A percentile compares a stretch with the other conserved stretches of the same genome.
Evolutionary conservation across 2,888 invertebrate genomes (phyloP).

Genomic region (Hypolimnas misippus): DNA sequence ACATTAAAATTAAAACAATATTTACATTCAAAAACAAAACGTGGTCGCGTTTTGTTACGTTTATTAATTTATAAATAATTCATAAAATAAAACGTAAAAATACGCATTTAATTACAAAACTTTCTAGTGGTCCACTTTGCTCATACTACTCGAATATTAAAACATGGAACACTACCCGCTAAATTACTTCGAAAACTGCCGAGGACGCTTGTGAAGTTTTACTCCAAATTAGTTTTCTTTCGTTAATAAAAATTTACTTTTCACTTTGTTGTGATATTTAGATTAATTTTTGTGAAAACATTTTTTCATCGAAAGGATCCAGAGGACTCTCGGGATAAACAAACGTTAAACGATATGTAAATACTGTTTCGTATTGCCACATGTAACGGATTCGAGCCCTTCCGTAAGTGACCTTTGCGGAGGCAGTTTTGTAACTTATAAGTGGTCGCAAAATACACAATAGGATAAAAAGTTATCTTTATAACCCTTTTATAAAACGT

Average conservation of each 20-base stretch:
- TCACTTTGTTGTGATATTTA: constrained; percentile 19
- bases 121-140: constrained; percentile 27
- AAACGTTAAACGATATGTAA: too few species aligned
- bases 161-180: constrained; percentile 35
- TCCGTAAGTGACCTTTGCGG: too few species aligned
- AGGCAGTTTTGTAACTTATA: too few species aligned
- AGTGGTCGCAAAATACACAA: too few species aligned
- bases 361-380: too few species aligned
- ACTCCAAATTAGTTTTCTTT: constrained; percentile 35
- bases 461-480: too few species aligned
- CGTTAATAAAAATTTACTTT: constrained; percentile 33
- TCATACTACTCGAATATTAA: constrained; percentile 32
- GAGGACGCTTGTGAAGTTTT: constrained; percentile 33
- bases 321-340: too few species aligned
- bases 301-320: neutral
- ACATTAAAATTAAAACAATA: too few species aligned
- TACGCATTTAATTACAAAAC: constrained; percentile 27
- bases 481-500: too few species aligned
- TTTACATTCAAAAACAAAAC: neutral
- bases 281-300: neutral
- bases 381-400: too few species aligned
- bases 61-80: neutral
- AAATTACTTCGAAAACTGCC: constrained; percentile 37
- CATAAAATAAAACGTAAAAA: neutral
- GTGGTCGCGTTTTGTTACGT: neutral